Evolutionary conservation across 2,888 invertebrate species (phyloP).

Genomic region (Dryococelus australis): DNA sequence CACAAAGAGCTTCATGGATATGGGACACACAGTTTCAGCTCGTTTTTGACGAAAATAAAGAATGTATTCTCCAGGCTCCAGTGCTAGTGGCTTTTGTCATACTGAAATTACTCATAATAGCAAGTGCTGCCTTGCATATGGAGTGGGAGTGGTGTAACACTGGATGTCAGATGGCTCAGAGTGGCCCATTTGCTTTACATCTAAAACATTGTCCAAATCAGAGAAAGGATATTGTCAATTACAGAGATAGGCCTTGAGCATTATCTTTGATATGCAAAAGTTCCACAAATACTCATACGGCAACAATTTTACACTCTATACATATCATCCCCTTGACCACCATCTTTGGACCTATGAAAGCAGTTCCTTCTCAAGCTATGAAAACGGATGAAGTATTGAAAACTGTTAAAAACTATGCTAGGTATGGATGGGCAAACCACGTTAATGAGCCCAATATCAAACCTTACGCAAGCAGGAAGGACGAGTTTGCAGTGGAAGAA

Average conservation of each 20-base stretch:
- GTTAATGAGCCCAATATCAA: not conserved
- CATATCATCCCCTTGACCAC: not conserved
- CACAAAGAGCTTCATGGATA: slow-evolving; percentile 1
- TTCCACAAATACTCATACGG: not conserved
- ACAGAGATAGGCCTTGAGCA: slow-evolving; percentile 30
- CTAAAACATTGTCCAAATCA: slow-evolving; percentile 30
- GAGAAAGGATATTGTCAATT: slow-evolving; percentile 36
- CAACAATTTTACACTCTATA: not conserved
- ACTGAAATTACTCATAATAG: not conserved
- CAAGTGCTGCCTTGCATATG: slow-evolving; percentile 43
- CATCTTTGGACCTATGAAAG: not conserved
- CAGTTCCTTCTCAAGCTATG: not conserved
- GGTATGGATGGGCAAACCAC: not conserved
- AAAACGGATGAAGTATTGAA: not conserved
- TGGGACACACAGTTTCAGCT: slow-evolving; percentile 42
- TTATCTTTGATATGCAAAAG: not conserved
- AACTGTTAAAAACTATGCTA: too few relatives aligned
- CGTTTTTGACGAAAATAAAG: slow-evolving; percentile 29
- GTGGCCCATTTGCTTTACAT: slow-evolving; percentile 34
- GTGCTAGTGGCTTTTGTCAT: too few relatives aligned
- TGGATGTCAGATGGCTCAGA: slow-evolving; percentile 32
- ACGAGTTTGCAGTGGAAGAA: slow-evolving; percentile 11
- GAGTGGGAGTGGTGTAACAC: slow-evolving; percentile 42
- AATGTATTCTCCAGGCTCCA: too few relatives aligned
- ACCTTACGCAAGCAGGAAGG: not conserved